These are phyloP conservation scores for Sinocyclocheilus anshuiensis DNA, from an alignment of 2,113 vertebrate genomes.

Conservation along the genomic window DNA sequence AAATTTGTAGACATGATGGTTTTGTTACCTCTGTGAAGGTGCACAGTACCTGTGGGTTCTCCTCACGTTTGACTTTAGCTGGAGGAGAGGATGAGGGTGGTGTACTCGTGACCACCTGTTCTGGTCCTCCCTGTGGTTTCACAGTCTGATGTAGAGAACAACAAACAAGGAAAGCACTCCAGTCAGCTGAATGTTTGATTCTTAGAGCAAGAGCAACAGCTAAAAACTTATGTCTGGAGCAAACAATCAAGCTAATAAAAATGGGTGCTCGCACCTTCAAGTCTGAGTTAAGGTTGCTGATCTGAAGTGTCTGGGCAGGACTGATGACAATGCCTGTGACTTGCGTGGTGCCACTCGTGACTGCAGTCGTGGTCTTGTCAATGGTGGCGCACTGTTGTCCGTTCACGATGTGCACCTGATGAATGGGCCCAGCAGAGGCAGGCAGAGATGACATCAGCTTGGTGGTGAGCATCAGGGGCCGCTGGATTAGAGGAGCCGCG, in stretches of 20 bases:
- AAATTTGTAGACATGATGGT: neutral
- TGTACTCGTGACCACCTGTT: constrained; percentile 78
- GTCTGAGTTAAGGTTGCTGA: constrained; percentile 90
- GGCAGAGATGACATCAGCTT: constrained; percentile 86
- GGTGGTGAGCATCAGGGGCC: constrained; percentile 92
- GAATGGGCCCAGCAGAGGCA: constrained; percentile 89
- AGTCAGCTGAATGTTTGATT: neutral
- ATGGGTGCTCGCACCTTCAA: constrained; percentile 80
- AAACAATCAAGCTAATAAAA: too few relatives aligned
- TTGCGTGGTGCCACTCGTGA: constrained; percentile 73
- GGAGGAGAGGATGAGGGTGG: constrained; percentile 78
- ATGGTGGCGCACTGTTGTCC: constrained; percentile 87
- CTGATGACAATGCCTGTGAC: constrained; percentile 97
- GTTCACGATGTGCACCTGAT: constrained; percentile 95
- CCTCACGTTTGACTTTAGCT: constrained; percentile 90
- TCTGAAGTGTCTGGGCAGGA: constrained; percentile 86
- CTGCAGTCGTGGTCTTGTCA: constrained; percentile 72
- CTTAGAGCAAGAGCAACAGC: neutral
- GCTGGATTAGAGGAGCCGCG: constrained; percentile 93
- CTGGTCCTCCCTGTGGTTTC: constrained; percentile 85
- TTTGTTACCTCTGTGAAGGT: neutral
- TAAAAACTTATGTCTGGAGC: neutral
- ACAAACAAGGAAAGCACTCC: neutral
- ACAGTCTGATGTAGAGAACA: constrained; percentile 70
- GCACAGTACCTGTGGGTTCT: constrained; percentile 88